Percentiles rank a stretch among this genome's conserved stretches.
These are phyloP conservation scores for Lutra lutra DNA, from an alignment of 2,797 vertebrate species.

Conservation along the genomic window DNA sequence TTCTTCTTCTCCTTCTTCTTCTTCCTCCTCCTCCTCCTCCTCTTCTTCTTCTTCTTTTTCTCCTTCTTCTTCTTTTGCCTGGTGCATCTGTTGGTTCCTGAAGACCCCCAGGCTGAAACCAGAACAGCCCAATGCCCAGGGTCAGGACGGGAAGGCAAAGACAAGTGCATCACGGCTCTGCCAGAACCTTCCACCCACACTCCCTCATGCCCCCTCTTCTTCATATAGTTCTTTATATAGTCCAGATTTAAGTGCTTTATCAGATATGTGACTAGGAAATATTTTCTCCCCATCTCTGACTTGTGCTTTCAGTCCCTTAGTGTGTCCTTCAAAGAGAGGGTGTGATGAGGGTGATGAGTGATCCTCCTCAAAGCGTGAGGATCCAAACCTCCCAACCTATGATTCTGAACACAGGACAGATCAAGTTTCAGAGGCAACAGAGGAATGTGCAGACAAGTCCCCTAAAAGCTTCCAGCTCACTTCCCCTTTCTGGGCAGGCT, in stretches of 20 bases:
- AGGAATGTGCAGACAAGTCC: background rate
- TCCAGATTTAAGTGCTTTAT: no score
- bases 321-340: no score
- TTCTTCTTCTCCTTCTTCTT: no score
- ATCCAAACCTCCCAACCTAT: background rate
- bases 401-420: background rate
- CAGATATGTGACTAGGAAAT: no score
- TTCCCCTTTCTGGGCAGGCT: conserved; percentile 34
- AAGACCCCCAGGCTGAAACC: background rate
- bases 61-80: background rate
- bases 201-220: background rate
- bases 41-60: no score
- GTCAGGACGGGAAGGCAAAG: background rate
- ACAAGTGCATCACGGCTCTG: no score
- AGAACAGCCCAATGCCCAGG: background rate
- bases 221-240: background rate
- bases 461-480: background rate
- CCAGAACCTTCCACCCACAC: no score
- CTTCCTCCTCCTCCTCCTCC: no score
- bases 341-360: no score
- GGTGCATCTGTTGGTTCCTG: background rate
- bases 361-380: background rate
- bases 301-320: no score
- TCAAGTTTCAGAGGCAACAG: conserved; percentile 69
- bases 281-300: no score